Conservation (phyloP, 2,888 invertebrate genomes). For the Ceriagrion tenellum region DNA sequence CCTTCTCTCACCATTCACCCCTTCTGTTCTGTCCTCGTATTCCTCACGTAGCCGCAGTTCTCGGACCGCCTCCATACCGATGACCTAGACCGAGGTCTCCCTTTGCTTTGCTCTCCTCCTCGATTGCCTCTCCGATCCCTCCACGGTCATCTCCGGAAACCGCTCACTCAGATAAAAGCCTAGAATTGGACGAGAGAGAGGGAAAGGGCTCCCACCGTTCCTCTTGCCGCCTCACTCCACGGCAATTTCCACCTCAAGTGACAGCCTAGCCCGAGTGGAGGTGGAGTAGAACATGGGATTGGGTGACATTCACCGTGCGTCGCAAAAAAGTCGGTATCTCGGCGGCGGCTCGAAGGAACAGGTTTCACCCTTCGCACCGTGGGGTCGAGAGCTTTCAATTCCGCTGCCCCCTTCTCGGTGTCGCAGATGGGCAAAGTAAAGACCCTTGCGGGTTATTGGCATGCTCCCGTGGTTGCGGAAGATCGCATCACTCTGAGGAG, state of each 20-base stretch:
- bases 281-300: background rate
- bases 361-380: background rate
- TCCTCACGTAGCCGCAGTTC: background rate
- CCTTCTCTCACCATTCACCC: background rate
- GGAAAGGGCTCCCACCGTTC: background rate
- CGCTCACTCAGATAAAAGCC: constrained; percentile 28
- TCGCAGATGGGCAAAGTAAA: background rate
- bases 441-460: background rate
- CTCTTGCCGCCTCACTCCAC: background rate
- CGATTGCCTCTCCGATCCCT: background rate
- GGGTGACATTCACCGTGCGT: constrained; percentile 34
- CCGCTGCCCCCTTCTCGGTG: background rate
- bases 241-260: constrained; percentile 32
- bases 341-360: background rate
- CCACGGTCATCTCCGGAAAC: background rate
- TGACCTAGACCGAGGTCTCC: constrained; percentile 3
- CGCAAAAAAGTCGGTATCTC: constrained; percentile 45
- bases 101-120: background rate
- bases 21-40: background rate
- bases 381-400: background rate
- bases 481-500: background rate
- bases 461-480: background rate
- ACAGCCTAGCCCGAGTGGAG: background rate
- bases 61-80: background rate
- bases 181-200: background rate